Evolutionary conservation across 2,113 vertebrate genomes (phyloP), one percentile per base, ranked within the genome.

Genomic region (Lagopus muta): DNA sequence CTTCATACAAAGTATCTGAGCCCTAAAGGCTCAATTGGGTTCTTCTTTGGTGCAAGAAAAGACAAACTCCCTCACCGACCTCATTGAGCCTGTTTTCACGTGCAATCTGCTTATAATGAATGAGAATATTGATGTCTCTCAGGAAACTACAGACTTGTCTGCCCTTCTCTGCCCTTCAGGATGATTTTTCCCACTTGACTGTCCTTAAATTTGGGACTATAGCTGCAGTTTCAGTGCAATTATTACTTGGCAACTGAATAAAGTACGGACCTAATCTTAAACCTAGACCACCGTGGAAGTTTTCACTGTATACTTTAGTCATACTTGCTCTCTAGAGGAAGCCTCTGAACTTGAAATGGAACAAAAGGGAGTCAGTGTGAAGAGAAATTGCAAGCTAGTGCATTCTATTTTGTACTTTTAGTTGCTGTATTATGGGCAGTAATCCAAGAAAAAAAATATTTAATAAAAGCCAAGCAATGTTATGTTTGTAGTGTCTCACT

Each of bases 231-330:
- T 75, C 74, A 47, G 72, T 52, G 52, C 40, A 67, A 58, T 40
- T 60, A 82, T 87, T 95, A 91, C 40, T 57, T 16, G n/a, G 64
- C 40, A 76, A 78, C 36, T 42, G 81, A 95, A 87, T 54, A 82
- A 91, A 88, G 64, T 62, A 52, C 13, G 15, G 50, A 52, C 25
- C 50, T 52, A 52, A 25, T 27, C 24, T 52, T 70, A 82, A 82
- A 73, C 22, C 28, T 36, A 22, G 54, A 45, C 10, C 22, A 16
- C 25, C 22, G 11, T 38, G 34, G 58, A 57, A 89, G 34, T 28
- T 82, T 43, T 67, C 40, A 42, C 70, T 58, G 20, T 67, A 34
- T 20, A 4, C 7, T 80, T 91, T 80, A 40, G 62, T 85, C 47
- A 54, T 8, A 25, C 10, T 61, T 60, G 27, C 43, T 70, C 77